Evolutionary conservation across 2,888 invertebrate species (phyloP).

Genomic region (Xanthia togata): DNA sequence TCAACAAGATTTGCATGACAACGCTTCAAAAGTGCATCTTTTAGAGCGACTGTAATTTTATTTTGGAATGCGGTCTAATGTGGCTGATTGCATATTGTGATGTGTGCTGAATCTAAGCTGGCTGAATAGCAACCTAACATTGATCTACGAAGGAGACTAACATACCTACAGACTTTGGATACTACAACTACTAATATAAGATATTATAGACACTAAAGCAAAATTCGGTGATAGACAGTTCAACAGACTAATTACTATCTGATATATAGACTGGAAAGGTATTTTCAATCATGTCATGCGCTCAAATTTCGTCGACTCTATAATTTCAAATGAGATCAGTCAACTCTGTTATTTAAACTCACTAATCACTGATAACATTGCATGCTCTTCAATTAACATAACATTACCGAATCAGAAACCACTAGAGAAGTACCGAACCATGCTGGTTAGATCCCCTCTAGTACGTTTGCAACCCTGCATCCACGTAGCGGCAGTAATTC

Average conservation of each 20-base stretch:
- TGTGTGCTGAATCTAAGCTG: neutral
- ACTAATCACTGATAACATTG: neutral
- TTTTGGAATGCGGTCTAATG: neutral
- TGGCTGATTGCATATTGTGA: slow-evolving; percentile 38
- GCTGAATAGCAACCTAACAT: neutral
- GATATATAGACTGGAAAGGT: too few relatives aligned
- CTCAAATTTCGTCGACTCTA: neutral
- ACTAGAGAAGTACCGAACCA: neutral
- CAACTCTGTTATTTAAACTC: neutral
- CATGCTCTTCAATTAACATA: slow-evolving; percentile 1
- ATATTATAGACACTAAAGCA: neutral
- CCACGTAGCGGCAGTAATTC: slow-evolving; percentile 50
- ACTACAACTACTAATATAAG: neutral
- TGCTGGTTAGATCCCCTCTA: slow-evolving; percentile 9
- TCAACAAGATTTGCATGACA: slow-evolving; percentile 72
- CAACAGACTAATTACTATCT: neutral
- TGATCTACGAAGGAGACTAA: neutral
- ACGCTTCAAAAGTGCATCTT: slow-evolving; percentile 56
- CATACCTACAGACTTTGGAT: neutral
- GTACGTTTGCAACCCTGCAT: slow-evolving; percentile 32
- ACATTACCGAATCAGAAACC: slow-evolving; percentile 8
- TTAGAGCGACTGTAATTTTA: slow-evolving; percentile 39
- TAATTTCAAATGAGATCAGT: neutral
- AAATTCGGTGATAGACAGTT: neutral
- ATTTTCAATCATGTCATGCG: neutral